Base-by-base conservation (phyloP, 1,140 invertebrate species). In the Teleopsis dalmanni region DNA sequence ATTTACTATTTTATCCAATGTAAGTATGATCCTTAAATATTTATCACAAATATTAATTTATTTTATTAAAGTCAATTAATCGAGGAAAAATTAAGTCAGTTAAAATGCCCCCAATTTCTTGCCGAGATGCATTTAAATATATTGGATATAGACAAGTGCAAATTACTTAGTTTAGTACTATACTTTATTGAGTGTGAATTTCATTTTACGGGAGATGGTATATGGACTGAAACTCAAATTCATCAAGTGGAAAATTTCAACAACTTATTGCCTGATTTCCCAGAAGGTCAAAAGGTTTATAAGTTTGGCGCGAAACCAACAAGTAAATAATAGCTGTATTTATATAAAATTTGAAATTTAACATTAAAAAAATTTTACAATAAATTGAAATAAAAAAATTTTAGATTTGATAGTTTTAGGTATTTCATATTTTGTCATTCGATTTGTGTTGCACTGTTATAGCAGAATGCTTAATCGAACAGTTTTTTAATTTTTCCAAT, bases 1-100 rank as follows among this genome's bases (percentile, higher is more conserved):
- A 77, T 23, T 40, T 80, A 35, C 48, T 80, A 0, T 53, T 80
- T 4, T 80, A 80, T 70, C 76, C 78, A 10, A 65, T 72, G 75
- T 79, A 56, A 56, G 59, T 50, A 9, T n/a, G 11, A 18, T 29
- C 10, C 7, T 29, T 19, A 40, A 14, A 40, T 19, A 31, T 16
- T 10, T 27, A 14, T 21, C 10, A 8, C 13, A 31, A 38, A 27
- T 2, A 16, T 27, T 16, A n/a, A 27, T 42, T 6, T 14, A 42
- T 11, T 22, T 16, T 16, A 23, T 47, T 33, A 9, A 5, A 69
- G 65, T 14, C 61, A 69, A 47, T 59, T 63, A 4, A 69, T 69
- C 40, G 62, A 66, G 38, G 65, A 69, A 46, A 69, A 69, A 37
- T 38, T 69, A 11, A 23, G 34, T 7, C 29, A 59, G 6, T 34